Evolutionary conservation across 2,888 invertebrate genomes (phyloP).

Genomic region (Punctoribates punctum): DNA sequence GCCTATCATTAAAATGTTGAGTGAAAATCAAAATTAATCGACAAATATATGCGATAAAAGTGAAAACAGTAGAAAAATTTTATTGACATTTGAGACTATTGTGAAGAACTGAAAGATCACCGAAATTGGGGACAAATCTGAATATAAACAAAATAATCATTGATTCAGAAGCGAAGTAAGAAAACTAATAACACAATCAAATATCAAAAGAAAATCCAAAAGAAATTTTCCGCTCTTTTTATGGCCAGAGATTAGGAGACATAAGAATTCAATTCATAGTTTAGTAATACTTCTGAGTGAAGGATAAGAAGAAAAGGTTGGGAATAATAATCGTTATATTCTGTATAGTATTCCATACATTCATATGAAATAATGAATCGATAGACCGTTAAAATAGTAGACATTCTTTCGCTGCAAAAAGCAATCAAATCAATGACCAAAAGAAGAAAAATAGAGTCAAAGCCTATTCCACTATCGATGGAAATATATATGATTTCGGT

Average conservation of each 20-base stretch:
- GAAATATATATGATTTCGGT: slow-evolving; percentile 14
- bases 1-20: no score
- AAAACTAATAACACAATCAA: no score
- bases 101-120: no score
- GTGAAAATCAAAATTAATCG: no score
- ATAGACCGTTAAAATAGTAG: slow-evolving; percentile 28
- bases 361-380: slow-evolving; percentile 34
- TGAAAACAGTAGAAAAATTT: no score
- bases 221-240: neutral
- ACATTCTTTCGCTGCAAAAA: neutral
- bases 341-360: neutral
- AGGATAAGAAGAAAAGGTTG: neutral
- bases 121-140: no score
- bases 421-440: slow-evolving; percentile 32
- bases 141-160: no score
- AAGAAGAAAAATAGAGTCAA: neutral
- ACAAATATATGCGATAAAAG: no score
- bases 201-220: neutral
- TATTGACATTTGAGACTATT: no score
- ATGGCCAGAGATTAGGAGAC: neutral
- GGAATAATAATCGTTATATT: neutral
- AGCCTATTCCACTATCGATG: slow-evolving; percentile 10
- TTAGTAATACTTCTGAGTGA: neutral
- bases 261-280: slow-evolving; percentile 1
- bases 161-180: no score